Evolutionary conservation across 2,113 vertebrate genomes (phyloP).

Genomic region (Microcebus jonahi): DNA sequence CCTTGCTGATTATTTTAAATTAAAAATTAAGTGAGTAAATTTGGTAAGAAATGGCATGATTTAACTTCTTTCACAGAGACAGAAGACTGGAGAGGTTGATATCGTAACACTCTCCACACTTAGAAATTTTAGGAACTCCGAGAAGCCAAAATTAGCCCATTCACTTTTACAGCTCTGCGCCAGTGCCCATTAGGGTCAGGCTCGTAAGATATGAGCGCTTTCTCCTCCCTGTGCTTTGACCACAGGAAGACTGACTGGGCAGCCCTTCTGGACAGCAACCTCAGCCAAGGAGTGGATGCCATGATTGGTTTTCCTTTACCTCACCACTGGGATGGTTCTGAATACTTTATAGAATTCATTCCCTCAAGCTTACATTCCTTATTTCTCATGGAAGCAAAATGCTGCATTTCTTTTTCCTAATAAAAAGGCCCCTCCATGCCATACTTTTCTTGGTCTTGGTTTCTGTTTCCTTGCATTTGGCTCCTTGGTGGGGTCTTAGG

Average conservation of each 20-base stretch:
- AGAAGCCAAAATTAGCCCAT: neutral
- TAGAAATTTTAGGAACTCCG: constrained; percentile 11
- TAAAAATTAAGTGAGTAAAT: neutral
- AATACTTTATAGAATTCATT: neutral
- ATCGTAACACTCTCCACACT: neutral
- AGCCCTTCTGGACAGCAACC: neutral
- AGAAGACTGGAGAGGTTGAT: neutral
- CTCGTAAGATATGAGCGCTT: too few relatives aligned
- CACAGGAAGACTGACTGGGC: neutral
- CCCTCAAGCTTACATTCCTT: neutral
- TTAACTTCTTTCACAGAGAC: neutral
- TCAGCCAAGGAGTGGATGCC: neutral
- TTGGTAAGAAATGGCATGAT: neutral
- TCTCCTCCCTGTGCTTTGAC: neutral
- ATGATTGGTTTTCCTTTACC: neutral
- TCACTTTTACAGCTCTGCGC: neutral
- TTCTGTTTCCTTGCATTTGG: neutral
- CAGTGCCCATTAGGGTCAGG: neutral
- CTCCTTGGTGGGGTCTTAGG: neutral
- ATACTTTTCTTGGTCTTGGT: neutral
- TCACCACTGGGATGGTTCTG: neutral
- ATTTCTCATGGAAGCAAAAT: neutral
- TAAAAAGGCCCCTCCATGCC: neutral
- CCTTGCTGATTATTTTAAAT: neutral
- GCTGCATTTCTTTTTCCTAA: neutral